These are phyloP conservation scores for Rousettus leschenaultii DNA, from an alignment of 2,113 vertebrate species.

Conservation along the genomic window DNA sequence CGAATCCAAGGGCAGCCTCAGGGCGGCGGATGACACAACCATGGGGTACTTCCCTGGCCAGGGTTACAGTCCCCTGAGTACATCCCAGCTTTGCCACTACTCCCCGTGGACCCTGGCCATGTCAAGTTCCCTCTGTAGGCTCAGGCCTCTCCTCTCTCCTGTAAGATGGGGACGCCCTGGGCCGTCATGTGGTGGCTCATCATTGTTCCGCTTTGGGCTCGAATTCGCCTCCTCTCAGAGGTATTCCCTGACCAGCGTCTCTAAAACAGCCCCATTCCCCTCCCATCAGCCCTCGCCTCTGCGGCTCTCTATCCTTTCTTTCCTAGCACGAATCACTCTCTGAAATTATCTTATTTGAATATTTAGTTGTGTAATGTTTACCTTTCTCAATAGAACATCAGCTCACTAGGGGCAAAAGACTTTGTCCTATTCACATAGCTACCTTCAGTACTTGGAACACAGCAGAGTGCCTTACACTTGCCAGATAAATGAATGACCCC, in stretches of 20 bases:
- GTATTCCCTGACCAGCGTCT: background rate
- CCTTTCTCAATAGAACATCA: background rate
- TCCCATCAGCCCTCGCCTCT: too few relatives aligned
- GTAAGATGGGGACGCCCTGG: background rate
- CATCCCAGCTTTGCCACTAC: background rate
- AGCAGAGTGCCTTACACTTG: background rate
- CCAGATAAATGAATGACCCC: background rate
- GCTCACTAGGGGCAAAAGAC: background rate
- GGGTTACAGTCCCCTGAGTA: background rate
- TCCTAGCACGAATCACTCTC: background rate
- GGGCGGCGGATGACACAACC: background rate
- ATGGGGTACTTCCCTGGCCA: background rate
- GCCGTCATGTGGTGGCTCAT: background rate
- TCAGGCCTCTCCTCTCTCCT: background rate
- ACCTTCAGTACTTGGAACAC: background rate
- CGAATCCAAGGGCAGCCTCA: background rate
- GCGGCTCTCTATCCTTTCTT: rapidly evolving
- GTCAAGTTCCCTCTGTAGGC: background rate
- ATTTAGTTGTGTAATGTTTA: background rate
- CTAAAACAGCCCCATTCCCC: background rate
- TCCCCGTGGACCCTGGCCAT: background rate
- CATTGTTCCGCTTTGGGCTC: background rate
- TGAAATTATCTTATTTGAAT: background rate
- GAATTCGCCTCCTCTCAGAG: background rate
- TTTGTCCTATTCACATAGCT: background rate